phyloP scores from a whole-genome alignment of 1,140 invertebrate species.

The Bombus pascuorum region DNA sequence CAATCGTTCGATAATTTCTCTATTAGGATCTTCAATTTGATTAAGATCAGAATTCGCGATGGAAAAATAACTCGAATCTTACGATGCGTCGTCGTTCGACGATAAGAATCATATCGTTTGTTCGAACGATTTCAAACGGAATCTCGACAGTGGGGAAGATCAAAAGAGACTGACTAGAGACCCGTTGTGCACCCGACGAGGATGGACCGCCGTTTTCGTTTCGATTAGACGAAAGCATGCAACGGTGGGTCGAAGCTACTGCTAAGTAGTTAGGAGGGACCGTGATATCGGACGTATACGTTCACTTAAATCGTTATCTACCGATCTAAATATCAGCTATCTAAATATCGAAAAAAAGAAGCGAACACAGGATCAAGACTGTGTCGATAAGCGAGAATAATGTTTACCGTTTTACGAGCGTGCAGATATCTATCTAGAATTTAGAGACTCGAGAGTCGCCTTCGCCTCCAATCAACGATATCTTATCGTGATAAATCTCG shows the following conservation, averaged over 20 bases:
- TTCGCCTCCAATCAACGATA: neutral
- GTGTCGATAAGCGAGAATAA: constrained; percentile 24
- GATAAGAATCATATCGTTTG: neutral
- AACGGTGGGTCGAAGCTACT: constrained; percentile 81
- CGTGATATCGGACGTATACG: constrained; percentile 82
- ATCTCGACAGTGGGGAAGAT: constrained; percentile 51
- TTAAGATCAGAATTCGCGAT: neutral
- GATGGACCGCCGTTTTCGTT: constrained; percentile 65
- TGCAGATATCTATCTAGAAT: neutral
- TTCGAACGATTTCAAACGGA: constrained; percentile 31
- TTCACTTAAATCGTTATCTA: constrained; percentile 80
- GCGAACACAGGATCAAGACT: constrained; percentile 59
- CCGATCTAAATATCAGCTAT: constrained; percentile 68
- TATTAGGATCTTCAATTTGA: neutral
- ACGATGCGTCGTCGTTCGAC: neutral
- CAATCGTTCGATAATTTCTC: neutral
- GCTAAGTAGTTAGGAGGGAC: constrained; percentile 83
- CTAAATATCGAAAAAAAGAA: constrained; percentile 25
- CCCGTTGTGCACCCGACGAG: constrained; percentile 79
- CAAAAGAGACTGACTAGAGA: constrained; percentile 79
- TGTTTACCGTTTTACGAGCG: neutral
- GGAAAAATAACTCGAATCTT: neutral
- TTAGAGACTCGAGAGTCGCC: constrained; percentile 15
- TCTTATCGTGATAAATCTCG: neutral
- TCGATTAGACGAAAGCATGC: constrained; percentile 78